These are phyloP conservation scores for Endotricha flammealis DNA, from an alignment of 2,888 invertebrate species.

Conservation along the genomic window DNA sequence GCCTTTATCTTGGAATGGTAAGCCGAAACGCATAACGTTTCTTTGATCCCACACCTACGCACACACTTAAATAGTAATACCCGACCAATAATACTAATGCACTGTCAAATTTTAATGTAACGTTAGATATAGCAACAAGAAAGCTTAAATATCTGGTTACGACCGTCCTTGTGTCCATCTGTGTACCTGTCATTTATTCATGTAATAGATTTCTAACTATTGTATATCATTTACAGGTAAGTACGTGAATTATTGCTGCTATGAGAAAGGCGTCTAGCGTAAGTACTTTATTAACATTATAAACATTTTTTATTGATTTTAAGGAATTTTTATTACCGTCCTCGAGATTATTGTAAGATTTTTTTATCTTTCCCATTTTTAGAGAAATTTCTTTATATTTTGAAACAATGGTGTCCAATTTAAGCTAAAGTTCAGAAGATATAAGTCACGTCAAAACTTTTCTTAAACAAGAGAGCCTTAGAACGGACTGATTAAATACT, in stretches of 20 bases:
- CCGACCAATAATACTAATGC: constrained; percentile 67
- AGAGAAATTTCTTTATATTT: constrained; percentile 24
- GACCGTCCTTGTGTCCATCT: constrained; percentile 6
- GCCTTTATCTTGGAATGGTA: constrained; percentile 64
- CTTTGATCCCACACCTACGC: constrained; percentile 74
- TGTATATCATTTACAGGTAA: constrained; percentile 51
- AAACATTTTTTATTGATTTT: background rate
- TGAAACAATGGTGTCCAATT: constrained; percentile 24
- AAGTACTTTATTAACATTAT: constrained; percentile 2
- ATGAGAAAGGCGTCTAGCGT: background rate
- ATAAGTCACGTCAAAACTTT: constrained; percentile 70
- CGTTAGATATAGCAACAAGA: constrained; percentile 44
- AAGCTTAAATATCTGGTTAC: constrained; percentile 31
- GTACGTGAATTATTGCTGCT: constrained; percentile 11
- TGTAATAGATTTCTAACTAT: constrained; percentile 34
- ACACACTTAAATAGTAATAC: constrained; percentile 56
- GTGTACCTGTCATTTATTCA: constrained; percentile 28
- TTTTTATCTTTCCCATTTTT: constrained; percentile 26
- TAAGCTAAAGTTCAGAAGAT: constrained; percentile 46
- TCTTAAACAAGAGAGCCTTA: constrained; percentile 45
- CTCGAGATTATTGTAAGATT: no score
- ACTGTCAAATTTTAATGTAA: constrained; percentile 73
- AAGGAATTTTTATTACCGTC: no score
- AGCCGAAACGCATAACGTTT: constrained; percentile 60
- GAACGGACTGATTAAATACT: constrained; percentile 68